phyloP scores from a whole-genome alignment of 1,140 invertebrate genomes.

The Fopius arisanus region DNA sequence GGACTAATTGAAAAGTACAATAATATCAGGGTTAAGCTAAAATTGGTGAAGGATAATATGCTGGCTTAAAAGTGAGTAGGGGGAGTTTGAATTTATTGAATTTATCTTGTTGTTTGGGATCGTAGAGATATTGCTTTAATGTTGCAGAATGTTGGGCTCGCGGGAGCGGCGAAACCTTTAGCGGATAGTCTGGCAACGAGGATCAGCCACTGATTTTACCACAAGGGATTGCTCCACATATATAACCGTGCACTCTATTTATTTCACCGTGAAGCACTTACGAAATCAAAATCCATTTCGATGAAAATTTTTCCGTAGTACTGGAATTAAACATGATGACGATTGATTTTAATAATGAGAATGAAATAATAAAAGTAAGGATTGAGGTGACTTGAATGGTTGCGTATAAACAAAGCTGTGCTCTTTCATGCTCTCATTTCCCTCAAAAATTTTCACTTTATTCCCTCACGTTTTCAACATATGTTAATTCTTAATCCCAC shows the following conservation, averaged over 20 bases:
- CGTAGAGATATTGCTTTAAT: background rate
- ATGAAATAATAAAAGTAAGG: background rate
- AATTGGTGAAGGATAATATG: too few species aligned
- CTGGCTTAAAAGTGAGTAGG: too few species aligned
- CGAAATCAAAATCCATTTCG: background rate
- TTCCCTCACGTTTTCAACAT: background rate
- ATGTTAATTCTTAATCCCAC: too few species aligned
- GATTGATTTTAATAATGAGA: background rate
- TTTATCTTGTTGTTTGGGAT: background rate
- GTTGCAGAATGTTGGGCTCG: background rate
- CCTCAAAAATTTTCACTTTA: background rate
- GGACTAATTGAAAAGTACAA: too few species aligned
- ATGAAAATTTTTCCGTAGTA: background rate
- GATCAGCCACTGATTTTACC: slow-evolving; percentile 1
- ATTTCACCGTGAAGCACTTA: background rate
- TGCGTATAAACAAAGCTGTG: background rate
- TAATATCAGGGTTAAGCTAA: too few species aligned
- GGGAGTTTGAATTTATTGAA: too few species aligned
- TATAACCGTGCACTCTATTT: background rate
- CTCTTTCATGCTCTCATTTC: background rate
- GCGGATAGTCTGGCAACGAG: background rate
- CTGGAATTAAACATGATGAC: background rate
- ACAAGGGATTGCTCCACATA: background rate
- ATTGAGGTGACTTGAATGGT: background rate
- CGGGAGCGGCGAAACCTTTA: slow-evolving; percentile 25